Evolutionary conservation across 2,113 vertebrate genomes (phyloP).

Genomic region (Amblyopsis rosae): DNA sequence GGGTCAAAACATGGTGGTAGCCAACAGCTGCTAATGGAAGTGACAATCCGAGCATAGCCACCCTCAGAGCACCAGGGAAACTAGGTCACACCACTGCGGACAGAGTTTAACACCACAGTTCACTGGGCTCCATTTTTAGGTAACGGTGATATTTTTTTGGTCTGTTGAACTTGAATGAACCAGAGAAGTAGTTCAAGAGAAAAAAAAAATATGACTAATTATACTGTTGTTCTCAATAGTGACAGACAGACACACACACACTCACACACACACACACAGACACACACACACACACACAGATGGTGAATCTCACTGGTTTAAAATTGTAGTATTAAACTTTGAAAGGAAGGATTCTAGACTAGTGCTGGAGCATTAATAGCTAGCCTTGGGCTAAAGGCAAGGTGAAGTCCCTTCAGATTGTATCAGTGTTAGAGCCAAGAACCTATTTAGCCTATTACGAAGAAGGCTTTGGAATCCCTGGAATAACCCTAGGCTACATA

Average conservation of each 20-base stretch:
- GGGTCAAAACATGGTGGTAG: slow-evolving; percentile 15
- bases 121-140: background rate
- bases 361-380: slow-evolving; percentile 14
- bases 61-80: background rate
- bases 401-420: slow-evolving; percentile 25
- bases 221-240: background rate
- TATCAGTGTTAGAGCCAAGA: background rate
- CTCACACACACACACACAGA: background rate
- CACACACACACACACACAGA: background rate
- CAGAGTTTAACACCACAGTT: background rate
- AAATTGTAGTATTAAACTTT: too few species aligned
- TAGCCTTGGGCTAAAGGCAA: slow-evolving; percentile 30
- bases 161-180: too few species aligned
- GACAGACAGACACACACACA: background rate
- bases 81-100: slow-evolving; percentile 3
- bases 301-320: background rate
- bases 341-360: background rate
- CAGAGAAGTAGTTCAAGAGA: background rate
- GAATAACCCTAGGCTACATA: slow-evolving; percentile 27
- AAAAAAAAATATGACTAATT: background rate
- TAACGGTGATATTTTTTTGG: background rate
- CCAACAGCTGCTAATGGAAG: slow-evolving; percentile 37
- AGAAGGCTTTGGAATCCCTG: slow-evolving; percentile 3
- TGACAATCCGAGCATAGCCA: background rate
- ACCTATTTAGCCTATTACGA: background rate